phyloP scores from a whole-genome alignment of 1,140 invertebrate species.

The Ylistrum balloti region DNA sequence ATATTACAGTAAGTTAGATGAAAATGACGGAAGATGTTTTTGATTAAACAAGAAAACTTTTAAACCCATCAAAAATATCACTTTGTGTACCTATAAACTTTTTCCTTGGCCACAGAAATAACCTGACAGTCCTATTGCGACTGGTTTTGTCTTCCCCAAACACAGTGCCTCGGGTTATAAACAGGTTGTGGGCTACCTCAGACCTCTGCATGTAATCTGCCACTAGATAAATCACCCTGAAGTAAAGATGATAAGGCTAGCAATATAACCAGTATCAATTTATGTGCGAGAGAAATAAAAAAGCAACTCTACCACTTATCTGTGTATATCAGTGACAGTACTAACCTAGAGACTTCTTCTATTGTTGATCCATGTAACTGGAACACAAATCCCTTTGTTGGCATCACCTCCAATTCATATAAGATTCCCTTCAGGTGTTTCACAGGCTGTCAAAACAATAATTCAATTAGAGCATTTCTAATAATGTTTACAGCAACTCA shows the following conservation, averaged over 20 bases:
- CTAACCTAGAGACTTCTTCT: slow-evolving; percentile 68
- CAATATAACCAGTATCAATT: no score
- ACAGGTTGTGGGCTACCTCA: slow-evolving; percentile 76
- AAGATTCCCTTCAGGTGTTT: slow-evolving; percentile 67
- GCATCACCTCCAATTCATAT: slow-evolving; percentile 72
- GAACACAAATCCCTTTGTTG: slow-evolving; percentile 74
- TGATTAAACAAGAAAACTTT: no score
- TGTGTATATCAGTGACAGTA: slow-evolving; percentile 24
- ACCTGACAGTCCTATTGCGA: slow-evolving; percentile 67
- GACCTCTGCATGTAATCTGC: slow-evolving; percentile 69
- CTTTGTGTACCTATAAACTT: slow-evolving; percentile 75
- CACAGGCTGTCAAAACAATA: slow-evolving; percentile 66
- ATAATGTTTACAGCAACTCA: no score
- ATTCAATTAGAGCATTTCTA: no score
- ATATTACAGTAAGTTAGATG: no score
- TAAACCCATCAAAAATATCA: no score
- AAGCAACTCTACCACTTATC: no score
- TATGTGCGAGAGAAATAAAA: no score
- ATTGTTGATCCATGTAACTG: slow-evolving; percentile 70
- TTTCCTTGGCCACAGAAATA: slow-evolving; percentile 76
- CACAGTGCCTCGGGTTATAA: slow-evolving; percentile 69
- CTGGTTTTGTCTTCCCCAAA: slow-evolving; percentile 67
- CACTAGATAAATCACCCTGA: slow-evolving; percentile 69
- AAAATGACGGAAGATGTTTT: no score
- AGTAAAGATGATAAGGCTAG: slow-evolving; percentile 38